A percentile compares a stretch with the other conserved stretches of the same genome.
These are phyloP conservation scores for Quadroppia sp. DNA, from an alignment of 2,888 invertebrate species.

Conservation along the genomic window DNA sequence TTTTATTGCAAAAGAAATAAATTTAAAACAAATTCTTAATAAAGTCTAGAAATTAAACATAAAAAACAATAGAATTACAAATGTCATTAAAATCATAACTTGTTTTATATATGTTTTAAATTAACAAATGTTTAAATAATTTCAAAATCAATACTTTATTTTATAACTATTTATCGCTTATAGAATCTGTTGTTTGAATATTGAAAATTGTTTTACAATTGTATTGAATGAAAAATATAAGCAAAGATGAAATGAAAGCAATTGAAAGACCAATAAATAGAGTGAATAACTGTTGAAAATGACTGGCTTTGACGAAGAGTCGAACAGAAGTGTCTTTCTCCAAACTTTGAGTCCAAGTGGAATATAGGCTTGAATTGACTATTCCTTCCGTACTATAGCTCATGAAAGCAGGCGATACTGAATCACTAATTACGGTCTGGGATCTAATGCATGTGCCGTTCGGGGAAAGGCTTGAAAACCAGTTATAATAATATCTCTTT, in stretches of 20 bases:
- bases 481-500: slow-evolving; percentile 47
- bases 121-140: too few species aligned
- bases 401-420: slow-evolving; percentile 48
- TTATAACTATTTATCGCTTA: too few species aligned
- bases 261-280: slow-evolving; percentile 44
- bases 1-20: too few species aligned
- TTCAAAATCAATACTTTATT: too few species aligned
- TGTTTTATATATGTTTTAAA: too few species aligned
- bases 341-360: slow-evolving; percentile 75
- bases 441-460: slow-evolving; percentile 46
- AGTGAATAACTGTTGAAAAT: slow-evolving; percentile 44
- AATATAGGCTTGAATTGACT: slow-evolving; percentile 62
- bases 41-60: too few species aligned
- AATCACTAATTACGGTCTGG: slow-evolving; percentile 39
- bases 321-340: slow-evolving; percentile 69
- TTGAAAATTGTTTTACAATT: not conserved
- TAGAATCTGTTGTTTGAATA: not conserved
- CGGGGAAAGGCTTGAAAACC: slow-evolving; percentile 46
- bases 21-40: too few species aligned
- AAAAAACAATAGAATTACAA: too few species aligned
- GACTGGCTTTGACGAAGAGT: slow-evolving; percentile 64
- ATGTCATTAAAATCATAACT: too few species aligned
- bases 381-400: slow-evolving; percentile 57
- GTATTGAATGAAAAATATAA: not conserved
- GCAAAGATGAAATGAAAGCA: not conserved